These are phyloP conservation scores for Nephrocerus scutellatus DNA, from an alignment of 2,888 invertebrate genomes.

Conservation along the genomic window DNA sequence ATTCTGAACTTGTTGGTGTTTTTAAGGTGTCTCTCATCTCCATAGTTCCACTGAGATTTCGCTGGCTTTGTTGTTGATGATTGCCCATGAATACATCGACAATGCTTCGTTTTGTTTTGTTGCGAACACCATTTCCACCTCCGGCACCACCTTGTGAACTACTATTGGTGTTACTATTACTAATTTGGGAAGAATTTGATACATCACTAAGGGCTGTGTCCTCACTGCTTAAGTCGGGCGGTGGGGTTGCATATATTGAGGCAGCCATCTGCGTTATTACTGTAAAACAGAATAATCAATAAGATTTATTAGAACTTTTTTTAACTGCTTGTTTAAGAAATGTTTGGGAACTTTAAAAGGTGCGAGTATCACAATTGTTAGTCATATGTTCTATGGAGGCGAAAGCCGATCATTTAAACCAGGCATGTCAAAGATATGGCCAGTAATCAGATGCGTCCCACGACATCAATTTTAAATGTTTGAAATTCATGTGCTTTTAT, in stretches of 20 bases:
- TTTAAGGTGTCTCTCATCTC: not conserved
- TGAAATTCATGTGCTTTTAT: too few species aligned
- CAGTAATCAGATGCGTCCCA: too few species aligned
- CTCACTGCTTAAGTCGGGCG: slow-evolving; percentile 48
- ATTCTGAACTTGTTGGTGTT: slow-evolving; percentile 13
- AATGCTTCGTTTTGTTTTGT: slow-evolving; percentile 24
- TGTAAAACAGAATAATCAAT: slow-evolving; percentile 23
- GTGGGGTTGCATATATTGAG: slow-evolving; percentile 49
- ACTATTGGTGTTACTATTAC: slow-evolving; percentile 31
- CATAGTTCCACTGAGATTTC: not conserved
- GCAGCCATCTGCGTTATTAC: slow-evolving; percentile 49
- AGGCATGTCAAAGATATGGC: too few species aligned
- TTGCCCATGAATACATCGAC: slow-evolving; percentile 25
- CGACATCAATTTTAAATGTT: too few species aligned
- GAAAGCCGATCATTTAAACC: slow-evolving; percentile 15
- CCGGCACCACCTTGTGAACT: not conserved
- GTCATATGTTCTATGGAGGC: slow-evolving; percentile 21
- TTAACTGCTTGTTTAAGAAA: too few species aligned
- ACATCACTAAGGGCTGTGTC: slow-evolving; percentile 49
- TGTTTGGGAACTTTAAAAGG: slow-evolving; percentile 29
- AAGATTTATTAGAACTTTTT: not conserved
- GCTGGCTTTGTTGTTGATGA: slow-evolving; percentile 13
- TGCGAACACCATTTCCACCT: slow-evolving; percentile 8
- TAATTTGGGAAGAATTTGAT: slow-evolving; percentile 44
- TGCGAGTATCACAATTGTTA: slow-evolving; percentile 24